A percentile compares a stretch with the other conserved stretches of the same genome.
Evolutionary conservation across 2,797 vertebrate species (phyloP).

Genomic region (Enteromius radiatus): DNA sequence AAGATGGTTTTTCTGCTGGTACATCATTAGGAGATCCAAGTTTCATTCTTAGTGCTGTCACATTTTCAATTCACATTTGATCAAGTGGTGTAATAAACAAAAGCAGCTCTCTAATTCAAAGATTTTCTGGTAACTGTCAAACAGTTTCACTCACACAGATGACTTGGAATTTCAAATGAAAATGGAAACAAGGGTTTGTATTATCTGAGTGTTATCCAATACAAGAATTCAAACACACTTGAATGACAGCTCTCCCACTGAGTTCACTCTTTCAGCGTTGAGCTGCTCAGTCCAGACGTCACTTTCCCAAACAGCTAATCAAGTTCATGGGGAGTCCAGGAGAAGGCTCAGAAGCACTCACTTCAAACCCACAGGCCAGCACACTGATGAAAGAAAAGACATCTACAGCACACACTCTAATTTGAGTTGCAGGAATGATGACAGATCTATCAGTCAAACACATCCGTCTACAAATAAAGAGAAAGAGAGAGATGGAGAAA

Average conservation of each 20-base stretch:
- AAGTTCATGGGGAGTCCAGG: conserved; percentile 60
- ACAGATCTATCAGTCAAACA: conserved; percentile 71
- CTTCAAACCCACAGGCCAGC: conserved; percentile 60
- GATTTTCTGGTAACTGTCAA: conserved; percentile 32
- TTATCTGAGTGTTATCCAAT: conserved; percentile 45
- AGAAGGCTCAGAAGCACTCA: conserved; percentile 52
- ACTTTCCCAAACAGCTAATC: conserved; percentile 69
- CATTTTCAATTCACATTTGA: conserved; percentile 38
- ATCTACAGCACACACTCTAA: conserved; percentile 64
- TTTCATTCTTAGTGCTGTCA: conserved; percentile 30
- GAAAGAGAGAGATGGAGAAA: conserved; percentile 53
- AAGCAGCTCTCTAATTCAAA: conserved; percentile 44
- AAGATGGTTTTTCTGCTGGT: conserved; percentile 5
- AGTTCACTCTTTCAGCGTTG: conserved; percentile 58
- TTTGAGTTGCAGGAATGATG: conserved; percentile 67
- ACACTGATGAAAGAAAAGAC: conserved; percentile 66
- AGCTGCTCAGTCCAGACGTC: conserved; percentile 64
- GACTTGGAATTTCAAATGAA: conserved; percentile 48
- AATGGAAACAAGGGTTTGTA: conserved; percentile 42
- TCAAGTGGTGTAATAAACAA: conserved; percentile 30
- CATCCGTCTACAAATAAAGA: conserved; percentile 55
- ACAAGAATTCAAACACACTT: conserved; percentile 50
- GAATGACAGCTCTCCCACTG: conserved; percentile 51
- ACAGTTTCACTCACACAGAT: conserved; percentile 33
- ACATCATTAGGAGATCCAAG: conserved; percentile 16